Base-by-base conservation (phyloP, 2,888 invertebrate genomes). In the Rhimphoctona megacephalus region DNA sequence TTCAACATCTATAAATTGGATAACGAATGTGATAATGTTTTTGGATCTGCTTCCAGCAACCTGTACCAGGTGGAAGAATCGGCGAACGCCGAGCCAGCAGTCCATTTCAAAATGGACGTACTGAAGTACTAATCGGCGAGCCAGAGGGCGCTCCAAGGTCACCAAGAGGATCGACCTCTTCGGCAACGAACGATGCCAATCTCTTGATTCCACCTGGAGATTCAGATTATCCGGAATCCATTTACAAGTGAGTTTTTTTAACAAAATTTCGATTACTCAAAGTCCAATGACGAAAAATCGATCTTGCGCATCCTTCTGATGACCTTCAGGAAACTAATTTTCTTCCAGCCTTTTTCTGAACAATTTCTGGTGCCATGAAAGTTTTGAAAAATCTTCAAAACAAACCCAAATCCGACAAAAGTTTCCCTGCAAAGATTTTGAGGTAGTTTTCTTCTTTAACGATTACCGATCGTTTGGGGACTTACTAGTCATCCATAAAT, bases 111-210 rank as follows among this genome's bases (percentile, higher is more conserved):
- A 97, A 97, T 96, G 97, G 97, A 76, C 95, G 97, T 89, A 97
- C 97, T 91, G 97, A 97, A 94, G 96, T 97, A 92, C 95, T 97
- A 93, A 96, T 97, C 91, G 97, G 97, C 14, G 96, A 96, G 88
- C 90, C 92, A 81, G 94, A 94, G 89, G 94, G 94, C 88, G 93
- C 94, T 74, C 94, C 94, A 91, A 92, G 95, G 92, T 94, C 94
- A 89, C 93, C 93, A 77, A 91, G 94, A 86, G 94, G 94, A 89
- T 94, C 94, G 84, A 94, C 94, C 76, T 94, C 94, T 82, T 94
- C 93, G 85, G 92, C 94, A 77, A 90, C 92, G 88, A 93, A 92
- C 90, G 94, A 94, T 90, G 90, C 89, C 81, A 93, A 92, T 86
- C 90, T 92, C 85, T 88, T 93, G 83, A 93, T 89, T 90, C 85